These are phyloP conservation scores for Ferrisia virgata DNA, from an alignment of 2,888 invertebrate species.

Conservation along the genomic window DNA sequence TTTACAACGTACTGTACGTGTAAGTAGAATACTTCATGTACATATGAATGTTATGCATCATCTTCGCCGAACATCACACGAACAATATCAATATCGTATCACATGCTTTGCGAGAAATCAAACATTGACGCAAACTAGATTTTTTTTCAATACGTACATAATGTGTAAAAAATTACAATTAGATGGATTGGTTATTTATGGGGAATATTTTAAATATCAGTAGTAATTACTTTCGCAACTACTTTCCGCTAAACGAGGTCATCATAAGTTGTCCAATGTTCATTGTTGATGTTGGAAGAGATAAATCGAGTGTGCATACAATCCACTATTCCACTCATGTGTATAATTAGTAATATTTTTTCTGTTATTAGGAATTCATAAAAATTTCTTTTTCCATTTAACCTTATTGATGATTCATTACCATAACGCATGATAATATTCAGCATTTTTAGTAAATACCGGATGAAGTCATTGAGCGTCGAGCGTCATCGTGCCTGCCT, in stretches of 20 bases:
- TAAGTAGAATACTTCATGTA: too few relatives aligned
- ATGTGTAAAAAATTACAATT: background rate
- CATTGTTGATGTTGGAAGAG: conserved; percentile 8
- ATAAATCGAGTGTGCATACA: conserved; percentile 7
- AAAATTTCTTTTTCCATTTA: background rate
- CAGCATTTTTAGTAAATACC: background rate
- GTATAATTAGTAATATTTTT: too few relatives aligned
- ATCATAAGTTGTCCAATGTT: conserved; percentile 19
- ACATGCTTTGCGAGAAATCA: background rate
- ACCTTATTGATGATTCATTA: background rate
- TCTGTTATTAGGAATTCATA: background rate
- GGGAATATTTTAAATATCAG: conserved; percentile 19
- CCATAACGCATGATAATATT: background rate
- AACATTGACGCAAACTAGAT: background rate
- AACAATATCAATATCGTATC: too few relatives aligned
- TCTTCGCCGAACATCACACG: too few relatives aligned
- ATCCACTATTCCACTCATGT: background rate
- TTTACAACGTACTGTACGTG: too few relatives aligned
- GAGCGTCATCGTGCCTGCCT: too few relatives aligned
- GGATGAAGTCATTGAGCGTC: conserved; percentile 13
- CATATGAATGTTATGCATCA: too few relatives aligned
- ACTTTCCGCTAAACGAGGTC: conserved; percentile 30
- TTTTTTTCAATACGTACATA: background rate
- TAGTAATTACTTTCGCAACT: conserved; percentile 22
- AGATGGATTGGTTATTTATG: conserved; percentile 13